Evolutionary conservation across 2,113 vertebrate species (phyloP).

Genomic region (Pituophis catenifer): DNA sequence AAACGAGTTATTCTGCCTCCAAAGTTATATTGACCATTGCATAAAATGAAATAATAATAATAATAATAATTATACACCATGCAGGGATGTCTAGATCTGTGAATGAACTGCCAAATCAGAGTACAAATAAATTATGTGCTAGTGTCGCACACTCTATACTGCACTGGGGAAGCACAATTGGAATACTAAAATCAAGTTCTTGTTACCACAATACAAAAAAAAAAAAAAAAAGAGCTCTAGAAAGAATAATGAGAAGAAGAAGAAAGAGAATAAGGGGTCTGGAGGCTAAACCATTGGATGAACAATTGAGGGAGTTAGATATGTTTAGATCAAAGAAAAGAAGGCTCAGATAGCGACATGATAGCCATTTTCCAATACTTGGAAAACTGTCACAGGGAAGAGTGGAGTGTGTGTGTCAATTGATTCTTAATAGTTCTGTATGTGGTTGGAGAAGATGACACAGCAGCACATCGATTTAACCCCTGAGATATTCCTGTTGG

Average conservation of each 20-base stretch:
- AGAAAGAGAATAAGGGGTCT: not conserved
- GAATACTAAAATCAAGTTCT: not conserved
- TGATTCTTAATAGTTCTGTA: too few species aligned
- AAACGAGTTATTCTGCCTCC: not conserved
- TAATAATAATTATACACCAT: too few species aligned
- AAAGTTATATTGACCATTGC: not conserved
- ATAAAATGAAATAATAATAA: not conserved
- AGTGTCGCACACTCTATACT: not conserved
- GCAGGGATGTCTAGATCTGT: not conserved
- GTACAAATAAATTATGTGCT: not conserved
- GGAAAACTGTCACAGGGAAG: not conserved
- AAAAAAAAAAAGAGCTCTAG: not conserved
- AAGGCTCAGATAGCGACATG: not conserved
- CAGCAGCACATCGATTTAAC: too few species aligned
- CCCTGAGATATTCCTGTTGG: too few species aligned
- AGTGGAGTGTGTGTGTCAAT: too few species aligned
- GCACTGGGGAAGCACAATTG: not conserved
- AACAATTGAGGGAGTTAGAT: not conserved
- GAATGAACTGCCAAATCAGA: not conserved
- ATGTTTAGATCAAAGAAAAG: not conserved
- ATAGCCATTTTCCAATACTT: not conserved
- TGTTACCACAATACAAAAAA: not conserved
- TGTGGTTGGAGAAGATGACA: too few species aligned
- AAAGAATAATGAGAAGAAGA: not conserved
- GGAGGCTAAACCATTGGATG: not conserved